Conservation (phyloP, 2,797 vertebrate species). For the Huso huso region DNA sequence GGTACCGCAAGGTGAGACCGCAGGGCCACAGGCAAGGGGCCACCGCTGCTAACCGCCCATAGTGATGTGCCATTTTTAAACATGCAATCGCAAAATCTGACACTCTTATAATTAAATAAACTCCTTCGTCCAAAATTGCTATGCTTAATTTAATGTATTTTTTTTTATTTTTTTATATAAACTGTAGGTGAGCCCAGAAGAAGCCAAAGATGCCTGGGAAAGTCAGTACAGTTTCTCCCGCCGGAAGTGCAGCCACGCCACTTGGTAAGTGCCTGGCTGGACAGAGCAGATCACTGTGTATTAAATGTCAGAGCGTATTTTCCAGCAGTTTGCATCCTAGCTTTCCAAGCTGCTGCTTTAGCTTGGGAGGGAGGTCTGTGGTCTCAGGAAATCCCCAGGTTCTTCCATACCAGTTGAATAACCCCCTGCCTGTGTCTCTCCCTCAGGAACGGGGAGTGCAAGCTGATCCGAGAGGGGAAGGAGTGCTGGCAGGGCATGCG, state of each 20-base stretch:
- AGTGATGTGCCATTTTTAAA: no score
- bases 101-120: neutral
- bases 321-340: no score
- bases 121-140: no score
- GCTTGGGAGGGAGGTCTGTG: no score
- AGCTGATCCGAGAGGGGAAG: constrained; percentile 77
- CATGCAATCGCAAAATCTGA: neutral
- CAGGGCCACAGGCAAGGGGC: neutral
- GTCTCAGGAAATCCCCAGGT: neutral
- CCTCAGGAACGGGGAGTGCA: constrained; percentile 82
- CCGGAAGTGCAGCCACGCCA: constrained; percentile 79
- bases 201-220: constrained; percentile 82
- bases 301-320: no score
- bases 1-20: constrained; percentile 68
- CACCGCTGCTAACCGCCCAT: no score
- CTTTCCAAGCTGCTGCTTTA: no score
- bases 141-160: neutral
- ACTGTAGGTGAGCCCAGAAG: constrained; percentile 71
- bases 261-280: constrained; percentile 64
- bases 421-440: neutral
- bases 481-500: constrained; percentile 88
- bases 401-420: neutral
- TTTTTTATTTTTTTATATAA: neutral
- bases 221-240: constrained; percentile 80
- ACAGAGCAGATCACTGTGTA: no score